Evolutionary conservation across 2,797 vertebrate genomes (phyloP).

Genomic region (Psittacula echo): DNA sequence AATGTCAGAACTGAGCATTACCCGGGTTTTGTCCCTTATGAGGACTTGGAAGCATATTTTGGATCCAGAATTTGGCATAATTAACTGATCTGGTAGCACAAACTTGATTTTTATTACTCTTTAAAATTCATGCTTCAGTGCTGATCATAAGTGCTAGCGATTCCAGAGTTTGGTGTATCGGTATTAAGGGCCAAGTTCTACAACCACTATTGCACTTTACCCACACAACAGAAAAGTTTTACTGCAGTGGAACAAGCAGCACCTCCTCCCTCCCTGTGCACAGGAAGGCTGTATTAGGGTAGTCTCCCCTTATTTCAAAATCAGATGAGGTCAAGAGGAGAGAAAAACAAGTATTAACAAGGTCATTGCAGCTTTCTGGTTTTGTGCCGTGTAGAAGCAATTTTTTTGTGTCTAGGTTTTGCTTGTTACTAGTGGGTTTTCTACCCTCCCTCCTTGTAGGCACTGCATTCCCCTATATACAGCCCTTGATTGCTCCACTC

Average conservation of each 20-base stretch:
- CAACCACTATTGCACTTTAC: not conserved
- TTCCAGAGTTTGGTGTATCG: accelerated
- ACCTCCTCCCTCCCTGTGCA: not conserved
- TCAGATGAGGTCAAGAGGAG: not conserved
- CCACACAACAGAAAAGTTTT: not conserved
- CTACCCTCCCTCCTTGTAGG: not conserved
- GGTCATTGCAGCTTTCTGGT: not conserved
- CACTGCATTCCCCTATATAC: not conserved
- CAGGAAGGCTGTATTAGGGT: not conserved
- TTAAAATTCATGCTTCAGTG: not conserved
- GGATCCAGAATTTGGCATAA: not conserved
- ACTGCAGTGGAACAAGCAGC: not conserved
- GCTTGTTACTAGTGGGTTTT: not conserved
- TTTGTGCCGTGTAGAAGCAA: not conserved
- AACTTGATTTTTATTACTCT: not conserved
- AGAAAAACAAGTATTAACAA: not conserved
- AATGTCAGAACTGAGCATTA: not conserved
- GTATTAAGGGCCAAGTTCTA: not conserved
- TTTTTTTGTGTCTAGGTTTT: not conserved
- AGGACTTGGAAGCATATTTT: not conserved
- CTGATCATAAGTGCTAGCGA: not conserved
- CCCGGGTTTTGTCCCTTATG: not conserved
- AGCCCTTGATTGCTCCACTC: conserved; percentile 9
- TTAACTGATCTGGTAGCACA: not conserved
- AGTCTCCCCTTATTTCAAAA: not conserved